Base-by-base conservation (phyloP, 1,140 invertebrate genomes). In the Cepaea nemoralis region DNA sequence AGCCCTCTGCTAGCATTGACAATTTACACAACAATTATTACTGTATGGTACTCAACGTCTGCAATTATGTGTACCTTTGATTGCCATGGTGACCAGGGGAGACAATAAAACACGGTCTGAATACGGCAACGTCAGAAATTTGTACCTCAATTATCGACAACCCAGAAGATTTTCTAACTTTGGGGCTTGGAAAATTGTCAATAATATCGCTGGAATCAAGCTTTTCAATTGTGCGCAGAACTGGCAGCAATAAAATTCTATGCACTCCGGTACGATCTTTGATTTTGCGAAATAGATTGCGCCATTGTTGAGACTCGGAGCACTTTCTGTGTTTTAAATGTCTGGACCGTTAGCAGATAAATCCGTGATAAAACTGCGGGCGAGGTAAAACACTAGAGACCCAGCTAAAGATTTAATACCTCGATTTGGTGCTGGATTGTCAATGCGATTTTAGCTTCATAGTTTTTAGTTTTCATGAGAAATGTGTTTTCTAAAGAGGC, bases 121-220 rank as follows among this genome's bases (percentile, higher is more conserved):
- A 70, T 70, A 35, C 35, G 39, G 35, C 40, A 19, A 70, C 69
- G 69, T 37, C n/a, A 42, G 35, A 70, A 70, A 70, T 70, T 70
- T 70, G 69, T 40, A 40, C 69, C 69, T 37, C 69, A 70, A 70
- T 70, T 70, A 70, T 70, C 69, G 69, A 70, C 40, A 39, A 37
- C 40, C 69, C 5, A n/a, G 37, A 70, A 37, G 69, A 70, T 70
- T 70, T 70, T 40, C 35, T 40, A 37, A 39, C 35, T 37, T 70
- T 2, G 19, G 27, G 35, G 69, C 69, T 24, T 40, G 35, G 40
- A 40, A 40, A 40, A 12, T 39, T 70, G 39, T 70, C 69, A 70
- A 42, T 70, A 70, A 70, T 70, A 70, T 70, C 69, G 69, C 40
- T 10, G 1, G 69, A n/a, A 70, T 70, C 69, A 42, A 40, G 5